phyloP scores from a whole-genome alignment of 2,888 invertebrate species.

The Zygothrica quintamaculata region DNA sequence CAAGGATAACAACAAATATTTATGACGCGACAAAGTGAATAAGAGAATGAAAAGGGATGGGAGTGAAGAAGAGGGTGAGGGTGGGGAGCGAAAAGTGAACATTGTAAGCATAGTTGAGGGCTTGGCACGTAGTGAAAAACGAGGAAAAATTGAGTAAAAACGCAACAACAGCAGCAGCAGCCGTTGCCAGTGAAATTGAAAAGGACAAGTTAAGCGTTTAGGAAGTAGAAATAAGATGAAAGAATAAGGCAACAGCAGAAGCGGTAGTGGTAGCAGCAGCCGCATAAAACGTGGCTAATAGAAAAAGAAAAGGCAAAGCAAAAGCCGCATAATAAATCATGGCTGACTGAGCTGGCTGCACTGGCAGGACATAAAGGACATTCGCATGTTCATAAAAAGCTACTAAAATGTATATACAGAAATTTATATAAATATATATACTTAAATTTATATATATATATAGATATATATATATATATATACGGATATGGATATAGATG shows the following conservation, averaged over 20 bases:
- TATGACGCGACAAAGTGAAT: constrained; percentile 57
- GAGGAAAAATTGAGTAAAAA: constrained; percentile 27
- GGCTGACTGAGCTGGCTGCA: constrained; percentile 43
- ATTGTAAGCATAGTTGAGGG: constrained; percentile 28
- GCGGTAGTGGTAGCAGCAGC: constrained; percentile 35
- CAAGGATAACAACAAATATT: constrained; percentile 61
- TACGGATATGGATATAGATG: constrained; percentile 6
- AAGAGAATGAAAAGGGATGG: constrained; percentile 9
- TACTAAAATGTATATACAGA: constrained; percentile 56
- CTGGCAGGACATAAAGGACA: constrained; percentile 58
- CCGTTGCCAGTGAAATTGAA: constrained; percentile 61
- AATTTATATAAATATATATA: constrained; percentile 8
- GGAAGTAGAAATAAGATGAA: constrained; percentile 29
- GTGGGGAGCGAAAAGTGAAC: constrained; percentile 28
- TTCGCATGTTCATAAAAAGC: constrained; percentile 69
- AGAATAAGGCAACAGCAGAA: constrained; percentile 1
- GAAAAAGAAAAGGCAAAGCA: constrained; percentile 41
- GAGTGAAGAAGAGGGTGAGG: too few species aligned
- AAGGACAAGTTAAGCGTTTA: constrained; percentile 74
- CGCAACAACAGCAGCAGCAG: constrained; percentile 36
- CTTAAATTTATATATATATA: too few species aligned
- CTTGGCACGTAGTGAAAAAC: constrained; percentile 31
- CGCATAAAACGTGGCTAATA: constrained; percentile 69
- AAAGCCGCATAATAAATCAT: constrained; percentile 78
- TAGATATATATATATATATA: constrained; percentile 6